These are phyloP conservation scores for Diglossa brunneiventris DNA, from an alignment of 2,113 vertebrate species.

Conservation along the genomic window DNA sequence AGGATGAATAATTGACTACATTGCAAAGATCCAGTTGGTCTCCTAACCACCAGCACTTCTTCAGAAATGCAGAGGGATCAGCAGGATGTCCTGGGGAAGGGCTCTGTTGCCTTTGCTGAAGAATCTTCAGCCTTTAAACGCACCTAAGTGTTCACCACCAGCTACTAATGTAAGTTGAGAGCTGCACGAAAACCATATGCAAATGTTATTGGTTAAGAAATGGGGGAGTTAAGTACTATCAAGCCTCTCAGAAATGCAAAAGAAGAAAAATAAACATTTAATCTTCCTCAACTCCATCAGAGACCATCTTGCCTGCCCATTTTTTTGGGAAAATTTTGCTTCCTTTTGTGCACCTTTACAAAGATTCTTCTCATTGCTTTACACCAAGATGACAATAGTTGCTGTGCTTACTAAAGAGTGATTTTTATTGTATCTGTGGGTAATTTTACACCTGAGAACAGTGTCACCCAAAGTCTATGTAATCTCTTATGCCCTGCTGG, in stretches of 20 bases:
- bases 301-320: background rate
- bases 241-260: background rate
- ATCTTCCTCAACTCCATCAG: background rate
- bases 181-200: accelerated
- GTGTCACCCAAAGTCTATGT: accelerated
- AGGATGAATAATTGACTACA: background rate
- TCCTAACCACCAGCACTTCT: background rate
- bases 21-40: background rate
- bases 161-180: background rate
- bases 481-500: background rate
- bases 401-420: background rate
- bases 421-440: background rate
- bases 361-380: background rate
- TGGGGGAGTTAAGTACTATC: background rate
- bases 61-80: background rate
- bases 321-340: background rate
- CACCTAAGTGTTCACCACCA: background rate
- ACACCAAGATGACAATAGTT: background rate
- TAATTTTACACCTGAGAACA: background rate
- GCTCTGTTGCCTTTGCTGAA: background rate
- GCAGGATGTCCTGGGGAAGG: background rate
- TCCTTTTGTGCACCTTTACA: background rate
- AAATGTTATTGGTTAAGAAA: background rate
- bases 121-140: background rate
- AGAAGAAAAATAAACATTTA: background rate